Conservation (phyloP, 1,140 invertebrate genomes). For the Pseudoatta argentina region DNA sequence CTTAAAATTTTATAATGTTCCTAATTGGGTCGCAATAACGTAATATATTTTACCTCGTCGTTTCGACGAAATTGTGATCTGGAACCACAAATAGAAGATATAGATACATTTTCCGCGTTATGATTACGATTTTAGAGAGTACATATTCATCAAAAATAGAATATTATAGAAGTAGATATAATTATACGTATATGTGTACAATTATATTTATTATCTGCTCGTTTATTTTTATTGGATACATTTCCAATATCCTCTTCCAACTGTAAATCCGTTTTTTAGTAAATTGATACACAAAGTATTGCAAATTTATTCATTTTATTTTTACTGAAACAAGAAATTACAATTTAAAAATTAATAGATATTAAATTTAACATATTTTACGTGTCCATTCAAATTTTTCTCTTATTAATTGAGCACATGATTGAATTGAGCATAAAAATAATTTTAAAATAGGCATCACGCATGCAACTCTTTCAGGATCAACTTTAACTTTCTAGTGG, state of each 20-base stretch:
- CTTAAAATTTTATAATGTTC: conserved; percentile 61
- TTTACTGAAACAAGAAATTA: neutral
- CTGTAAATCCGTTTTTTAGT: neutral
- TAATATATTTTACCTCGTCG: neutral
- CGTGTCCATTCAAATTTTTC: neutral
- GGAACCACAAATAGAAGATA: neutral
- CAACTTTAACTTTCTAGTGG: conserved; percentile 15
- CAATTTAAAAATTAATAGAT: no score
- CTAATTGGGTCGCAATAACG: conserved; percentile 65
- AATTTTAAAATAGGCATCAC: conserved; percentile 7
- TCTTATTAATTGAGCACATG: neutral
- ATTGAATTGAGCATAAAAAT: neutral
- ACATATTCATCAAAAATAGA: neutral
- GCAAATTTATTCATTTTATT: neutral
- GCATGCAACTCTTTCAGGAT: conserved; percentile 9
- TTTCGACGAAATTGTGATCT: neutral
- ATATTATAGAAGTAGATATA: neutral
- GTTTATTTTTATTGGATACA: neutral
- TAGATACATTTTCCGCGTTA: neutral
- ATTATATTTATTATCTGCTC: neutral
- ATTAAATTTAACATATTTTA: neutral
- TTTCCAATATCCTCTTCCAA: neutral
- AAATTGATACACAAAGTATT: neutral
- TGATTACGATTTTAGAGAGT: neutral
- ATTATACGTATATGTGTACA: neutral